phyloP scores from a whole-genome alignment of 1,140 invertebrate species.

The Neodiprion pinetum region DNA sequence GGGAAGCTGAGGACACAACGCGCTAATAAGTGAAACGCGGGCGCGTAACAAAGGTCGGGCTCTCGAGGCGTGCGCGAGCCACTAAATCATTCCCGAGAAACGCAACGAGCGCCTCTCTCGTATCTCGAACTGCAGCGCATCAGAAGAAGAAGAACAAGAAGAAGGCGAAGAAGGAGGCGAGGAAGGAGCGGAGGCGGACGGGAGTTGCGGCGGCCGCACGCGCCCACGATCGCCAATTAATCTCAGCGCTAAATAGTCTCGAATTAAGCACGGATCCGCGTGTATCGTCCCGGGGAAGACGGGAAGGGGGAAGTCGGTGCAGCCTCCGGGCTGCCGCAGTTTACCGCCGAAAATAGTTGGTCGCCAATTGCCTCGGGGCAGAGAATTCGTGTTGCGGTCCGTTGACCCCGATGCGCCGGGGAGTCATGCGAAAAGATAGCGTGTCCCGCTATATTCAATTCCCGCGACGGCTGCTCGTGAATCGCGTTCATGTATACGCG shows the following conservation, averaged over 20 bases:
- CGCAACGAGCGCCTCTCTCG: background rate
- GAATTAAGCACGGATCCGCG: slow-evolving; percentile 25
- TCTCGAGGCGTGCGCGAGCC: slow-evolving; percentile 11
- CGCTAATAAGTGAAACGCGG: slow-evolving; percentile 11
- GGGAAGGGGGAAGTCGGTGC: background rate
- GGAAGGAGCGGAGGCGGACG: slow-evolving; percentile 28
- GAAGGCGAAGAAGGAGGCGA: slow-evolving; percentile 22
- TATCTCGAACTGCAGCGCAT: slow-evolving; percentile 21
- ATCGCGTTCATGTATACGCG: background rate
- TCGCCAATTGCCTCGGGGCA: slow-evolving; percentile 1
- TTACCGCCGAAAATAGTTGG: slow-evolving; percentile 1
- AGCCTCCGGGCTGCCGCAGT: background rate
- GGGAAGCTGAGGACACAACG: background rate
- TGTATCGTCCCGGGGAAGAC: no score
- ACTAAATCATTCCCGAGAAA: slow-evolving; percentile 13
- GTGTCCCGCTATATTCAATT: slow-evolving; percentile 1
- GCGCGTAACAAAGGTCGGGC: slow-evolving; percentile 4
- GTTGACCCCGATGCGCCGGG: background rate
- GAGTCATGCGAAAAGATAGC: background rate
- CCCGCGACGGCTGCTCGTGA: background rate
- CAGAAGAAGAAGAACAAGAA: slow-evolving; percentile 24
- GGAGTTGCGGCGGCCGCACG: slow-evolving; percentile 19
- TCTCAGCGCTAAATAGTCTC: slow-evolving; percentile 46
- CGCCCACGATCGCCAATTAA: slow-evolving; percentile 42
- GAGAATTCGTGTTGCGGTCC: background rate